Base-by-base conservation (phyloP, 2,113 vertebrate species). In the Nothobranchius kuhntae region DNA sequence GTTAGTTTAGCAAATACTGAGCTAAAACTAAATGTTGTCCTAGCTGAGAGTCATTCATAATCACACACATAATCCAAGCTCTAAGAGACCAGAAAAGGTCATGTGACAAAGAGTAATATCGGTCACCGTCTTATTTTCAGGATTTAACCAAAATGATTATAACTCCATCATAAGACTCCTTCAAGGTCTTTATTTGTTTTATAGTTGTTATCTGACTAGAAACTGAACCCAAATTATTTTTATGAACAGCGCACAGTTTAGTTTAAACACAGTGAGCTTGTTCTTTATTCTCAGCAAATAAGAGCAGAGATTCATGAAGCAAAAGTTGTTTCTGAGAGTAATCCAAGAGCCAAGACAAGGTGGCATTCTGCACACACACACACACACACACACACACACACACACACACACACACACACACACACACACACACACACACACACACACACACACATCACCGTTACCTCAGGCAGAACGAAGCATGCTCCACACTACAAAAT, bases 311-410 rank as follows among this genome's bases (percentile, higher is more conserved):
- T 42, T 55, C 35, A 2, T 71, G 74, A 80, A 74, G 69, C 74
- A 51, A 76, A 81, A 15, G 48, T 80, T 62, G 55, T 63, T 73
- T 75, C 58, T 84, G 71, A 68, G 65, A 71, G 83, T 61, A 71
- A 84, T 73, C 65, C 6, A 44, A 80, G 68, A 73, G 54, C 59
- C 48, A 55, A 54, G 42, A 75, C 68, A 60, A 5, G 48, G 68
- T 46, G 42, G 71, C 71, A 64, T 82, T 81, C 73, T 79, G 76
- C 67, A 10, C 54, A 15, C 10, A 13, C 4, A 26, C 13, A 12
- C 69, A 84, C 78, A 77, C 79, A 84, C 64, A 62, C 58, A 45
- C 59, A 59, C 21, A 45, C 64, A 73, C 6, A 15, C 24, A 57
- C 57, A 38, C 36, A 7, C 36, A 63, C 68, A 75, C 21, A 21